Base-by-base conservation (phyloP, 2,113 vertebrate species). In the Crotalus tigris region DNA sequence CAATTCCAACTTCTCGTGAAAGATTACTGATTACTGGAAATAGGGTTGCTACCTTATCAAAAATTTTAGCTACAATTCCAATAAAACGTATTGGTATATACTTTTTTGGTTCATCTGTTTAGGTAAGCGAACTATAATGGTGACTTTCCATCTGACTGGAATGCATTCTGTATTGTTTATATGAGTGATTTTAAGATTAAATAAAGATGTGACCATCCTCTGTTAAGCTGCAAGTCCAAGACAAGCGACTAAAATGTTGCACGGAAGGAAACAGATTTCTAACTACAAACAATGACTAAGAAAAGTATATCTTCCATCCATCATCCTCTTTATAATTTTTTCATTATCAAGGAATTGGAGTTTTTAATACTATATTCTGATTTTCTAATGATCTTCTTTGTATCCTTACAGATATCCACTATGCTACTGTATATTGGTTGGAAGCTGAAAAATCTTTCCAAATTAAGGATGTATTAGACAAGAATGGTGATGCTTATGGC, bases 371-470 rank as follows among this genome's bases (percentile, higher is more conserved):
- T 58, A 13, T 59, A 93, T 87, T 87, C 64, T 58, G 87, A 90
- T 85, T 92, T 54, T 57, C 51, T 8, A 58, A 26, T 53, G 51
- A 85, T 44, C 53, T 69, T 1, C 86, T 92, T 95, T 59, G 11
- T 85, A 24, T 85, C 17, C 57, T 93, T 88, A 5, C 3, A 98
- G 98, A 94, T 89, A 86, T 98, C 33, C 75, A 58, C 90, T 97
- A 97, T 93, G 99, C 98, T 95, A 98, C 98, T 0, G 98, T 97
- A 0, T 99, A 98, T 96, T 99, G 98, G 98, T 96, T 98, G 53
- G 93, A 85, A 55, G 69, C 95, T 5, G 95, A 97, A 55, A 98
- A 98, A 96, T 51, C 86, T 0, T 96, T 98, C 55, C 75, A 95
- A 46, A 57, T 99, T 94, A 98, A 96, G 93, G 96, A 98, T 0